Base-by-base conservation (phyloP, 2,113 vertebrate species). In the Rhadina sibilatrix region DNA sequence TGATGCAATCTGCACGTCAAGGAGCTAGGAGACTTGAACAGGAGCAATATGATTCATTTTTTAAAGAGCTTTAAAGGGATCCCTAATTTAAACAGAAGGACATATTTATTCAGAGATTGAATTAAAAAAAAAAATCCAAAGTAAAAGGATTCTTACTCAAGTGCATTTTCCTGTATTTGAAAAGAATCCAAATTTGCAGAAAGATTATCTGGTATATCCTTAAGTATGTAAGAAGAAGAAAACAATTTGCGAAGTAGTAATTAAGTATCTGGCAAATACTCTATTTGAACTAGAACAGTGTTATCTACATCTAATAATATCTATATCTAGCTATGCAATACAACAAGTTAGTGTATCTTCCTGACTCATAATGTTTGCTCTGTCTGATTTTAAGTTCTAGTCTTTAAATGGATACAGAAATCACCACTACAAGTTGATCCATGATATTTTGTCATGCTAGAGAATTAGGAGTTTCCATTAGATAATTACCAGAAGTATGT, bases 401-500 rank as follows among this genome's bases (percentile, higher is more conserved):
- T 89, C 94, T 97, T 97, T 95, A 96, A 92, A 93, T 81, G 96
- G 95, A 72, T 95, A 94, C 65, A 93, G 82, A 96, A 89, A 96
- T 96, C 89, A 85, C 90, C 91, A 96, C 92, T 94, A 94, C 90
- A 46, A 72, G 84, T 93, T 78, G 83, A 98, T 97, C 91, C 91
- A 96, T 18, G 89, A 82, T 89, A 96, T 92, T 96, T 95, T 97
- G 95, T 97, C 95, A 97, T 93, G 83, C 96, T 94, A 97, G 95
- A 96, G 94, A 97, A 97, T 96, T 91, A 96, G 97, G 97, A 96
- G 90, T 98, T 98, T 98, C 97, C 98, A 98, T 98, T 97, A 98
- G 97, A 96, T 97, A 97, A 97, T 98, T 98, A 97, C 98, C 92
- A 97, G 84, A 98, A 98, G 95, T 96, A 97, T 98, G 98, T 92